Evolutionary conservation across 2,888 invertebrate species (phyloP).

Genomic region (Hirudinaria manillensis): DNA sequence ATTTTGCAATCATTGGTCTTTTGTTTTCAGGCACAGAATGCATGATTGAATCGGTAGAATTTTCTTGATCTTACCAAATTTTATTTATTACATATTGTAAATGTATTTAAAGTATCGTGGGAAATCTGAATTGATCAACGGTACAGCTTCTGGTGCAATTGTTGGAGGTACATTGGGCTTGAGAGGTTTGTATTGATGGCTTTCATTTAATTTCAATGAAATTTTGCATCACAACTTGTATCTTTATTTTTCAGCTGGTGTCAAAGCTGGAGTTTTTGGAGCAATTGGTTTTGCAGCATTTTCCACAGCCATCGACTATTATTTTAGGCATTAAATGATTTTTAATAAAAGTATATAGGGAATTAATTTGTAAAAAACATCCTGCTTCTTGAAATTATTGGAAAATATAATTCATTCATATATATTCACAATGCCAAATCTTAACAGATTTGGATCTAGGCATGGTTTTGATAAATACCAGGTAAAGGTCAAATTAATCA

Average conservation of each 20-base stretch:
- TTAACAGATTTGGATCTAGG: too few species aligned
- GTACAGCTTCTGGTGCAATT: constrained; percentile 84
- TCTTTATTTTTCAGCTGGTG: constrained; percentile 67
- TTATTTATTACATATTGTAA: neutral
- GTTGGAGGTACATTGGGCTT: constrained; percentile 78
- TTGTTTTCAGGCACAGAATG: constrained; percentile 94
- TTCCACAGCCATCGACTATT: constrained; percentile 92
- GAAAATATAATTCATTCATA: too few species aligned
- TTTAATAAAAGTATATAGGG: neutral
- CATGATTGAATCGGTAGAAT: constrained; percentile 75
- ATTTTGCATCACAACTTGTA: neutral
- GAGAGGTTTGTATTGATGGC: constrained; percentile 49
- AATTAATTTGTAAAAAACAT: too few species aligned
- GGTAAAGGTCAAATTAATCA: too few species aligned
- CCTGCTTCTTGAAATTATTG: too few species aligned
- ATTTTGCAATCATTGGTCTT: constrained; percentile 90
- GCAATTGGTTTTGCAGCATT: constrained; percentile 96
- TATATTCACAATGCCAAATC: too few species aligned
- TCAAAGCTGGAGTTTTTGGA: constrained; percentile 85
- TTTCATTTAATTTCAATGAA: neutral
- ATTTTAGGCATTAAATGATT: constrained; percentile 61
- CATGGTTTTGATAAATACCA: too few species aligned
- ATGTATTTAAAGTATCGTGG: constrained; percentile 64
- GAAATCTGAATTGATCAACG: constrained; percentile 92
- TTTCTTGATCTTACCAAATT: neutral